These are phyloP conservation scores for Iguana delicatissima DNA, from an alignment of 2,797 vertebrate genomes.

Conservation along the genomic window DNA sequence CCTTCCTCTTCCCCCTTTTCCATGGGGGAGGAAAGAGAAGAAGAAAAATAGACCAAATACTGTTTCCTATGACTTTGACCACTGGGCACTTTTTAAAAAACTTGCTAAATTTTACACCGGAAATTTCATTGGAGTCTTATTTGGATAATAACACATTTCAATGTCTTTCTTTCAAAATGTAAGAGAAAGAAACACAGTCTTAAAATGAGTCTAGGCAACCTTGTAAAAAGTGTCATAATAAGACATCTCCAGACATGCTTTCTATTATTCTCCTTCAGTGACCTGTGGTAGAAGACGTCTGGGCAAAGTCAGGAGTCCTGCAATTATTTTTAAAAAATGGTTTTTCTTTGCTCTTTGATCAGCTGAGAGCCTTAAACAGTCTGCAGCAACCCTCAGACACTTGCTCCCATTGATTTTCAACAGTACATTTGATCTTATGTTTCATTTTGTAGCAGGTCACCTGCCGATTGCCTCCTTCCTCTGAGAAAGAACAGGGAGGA, in stretches of 20 bases:
- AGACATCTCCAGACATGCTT: neutral
- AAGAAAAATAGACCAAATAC: neutral
- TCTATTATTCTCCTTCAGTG: neutral
- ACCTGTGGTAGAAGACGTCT: neutral
- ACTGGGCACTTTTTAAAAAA: neutral
- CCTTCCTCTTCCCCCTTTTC: neutral
- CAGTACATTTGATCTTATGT: neutral
- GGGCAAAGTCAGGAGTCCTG: neutral
- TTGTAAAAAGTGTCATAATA: neutral
- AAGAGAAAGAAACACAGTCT: neutral
- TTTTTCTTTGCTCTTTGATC: neutral
- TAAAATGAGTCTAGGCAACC: neutral
- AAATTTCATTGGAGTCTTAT: neutral
- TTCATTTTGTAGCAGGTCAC: neutral
- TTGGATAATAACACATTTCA: neutral
- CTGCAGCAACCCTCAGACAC: neutral
- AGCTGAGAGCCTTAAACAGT: neutral
- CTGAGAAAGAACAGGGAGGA: neutral
- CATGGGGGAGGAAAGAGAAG: neutral
- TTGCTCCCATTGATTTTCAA: conserved; percentile 6
- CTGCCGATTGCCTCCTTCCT: neutral
- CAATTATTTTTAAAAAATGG: neutral
- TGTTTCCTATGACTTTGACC: neutral
- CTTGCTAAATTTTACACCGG: neutral
- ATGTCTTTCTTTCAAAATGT: neutral